Evolutionary conservation across 64 coral and sea anemone genomes (phyloP).

Genomic region (Stylophora pistillata): DNA sequence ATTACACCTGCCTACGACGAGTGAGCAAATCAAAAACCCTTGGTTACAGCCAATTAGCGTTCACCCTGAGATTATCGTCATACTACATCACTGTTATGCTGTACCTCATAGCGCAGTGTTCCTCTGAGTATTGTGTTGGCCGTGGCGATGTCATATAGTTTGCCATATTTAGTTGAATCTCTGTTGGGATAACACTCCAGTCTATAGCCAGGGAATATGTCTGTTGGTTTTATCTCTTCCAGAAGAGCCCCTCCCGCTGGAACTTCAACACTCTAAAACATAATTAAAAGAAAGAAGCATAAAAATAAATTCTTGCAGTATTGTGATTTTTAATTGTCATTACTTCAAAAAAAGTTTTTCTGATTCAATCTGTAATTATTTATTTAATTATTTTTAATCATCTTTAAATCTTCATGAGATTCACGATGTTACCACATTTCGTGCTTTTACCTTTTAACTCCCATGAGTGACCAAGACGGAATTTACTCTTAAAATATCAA

Average conservation of each 20-base stretch:
- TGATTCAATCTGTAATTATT: too few relatives aligned
- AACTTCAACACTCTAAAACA: constrained; percentile 69
- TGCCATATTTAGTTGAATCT: constrained; percentile 77
- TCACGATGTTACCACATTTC: too few relatives aligned
- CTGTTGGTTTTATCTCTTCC: constrained; percentile 82
- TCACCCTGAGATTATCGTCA: neutral
- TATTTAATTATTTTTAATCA: too few relatives aligned
- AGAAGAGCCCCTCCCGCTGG: constrained; percentile 61
- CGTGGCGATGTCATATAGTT: constrained; percentile 61
- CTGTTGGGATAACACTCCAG: constrained; percentile 93
- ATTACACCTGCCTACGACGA: too few relatives aligned
- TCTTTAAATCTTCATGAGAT: too few relatives aligned
- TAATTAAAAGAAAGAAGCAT: neutral
- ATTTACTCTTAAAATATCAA: too few relatives aligned
- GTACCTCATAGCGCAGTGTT: constrained; percentile 89
- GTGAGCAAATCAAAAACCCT: too few relatives aligned
- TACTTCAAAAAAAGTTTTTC: too few relatives aligned
- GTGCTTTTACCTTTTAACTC: too few relatives aligned
- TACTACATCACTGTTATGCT: neutral
- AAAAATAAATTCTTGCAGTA: neutral
- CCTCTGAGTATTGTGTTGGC: constrained; percentile 79
- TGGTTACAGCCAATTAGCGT: too few relatives aligned
- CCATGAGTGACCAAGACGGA: too few relatives aligned
- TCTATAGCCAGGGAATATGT: constrained; percentile 89
- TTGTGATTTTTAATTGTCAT: too few relatives aligned